A percentile compares a stretch with the other conserved stretches of the same genome.
Conservation (phyloP, 2,797 vertebrate species). For the Malurus leucopterus region DNA sequence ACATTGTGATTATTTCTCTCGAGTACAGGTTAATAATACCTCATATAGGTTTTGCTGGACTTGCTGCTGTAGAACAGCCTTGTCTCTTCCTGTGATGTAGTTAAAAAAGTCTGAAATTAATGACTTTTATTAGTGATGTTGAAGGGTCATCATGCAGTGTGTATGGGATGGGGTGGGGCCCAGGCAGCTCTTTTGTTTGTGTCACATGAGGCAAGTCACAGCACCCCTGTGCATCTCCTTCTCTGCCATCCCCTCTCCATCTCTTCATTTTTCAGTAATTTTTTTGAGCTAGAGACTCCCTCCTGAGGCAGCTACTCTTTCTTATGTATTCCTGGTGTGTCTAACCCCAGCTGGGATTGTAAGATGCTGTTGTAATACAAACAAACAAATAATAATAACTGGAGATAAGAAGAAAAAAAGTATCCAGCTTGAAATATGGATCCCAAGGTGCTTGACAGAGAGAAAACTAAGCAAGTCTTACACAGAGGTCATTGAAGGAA, state of each 20-base stretch:
- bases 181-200: not conserved
- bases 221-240: not conserved
- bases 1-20: not conserved
- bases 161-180: not conserved
- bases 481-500: slow-evolving; percentile 51
- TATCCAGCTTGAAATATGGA: slow-evolving; percentile 52
- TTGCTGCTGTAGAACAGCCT: not conserved
- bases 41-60: not conserved
- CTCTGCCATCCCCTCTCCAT: not conserved
- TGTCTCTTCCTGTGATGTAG: not conserved
- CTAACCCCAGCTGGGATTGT: slow-evolving; percentile 40
- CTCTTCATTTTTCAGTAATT: not conserved
- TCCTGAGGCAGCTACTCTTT: slow-evolving; percentile 23
- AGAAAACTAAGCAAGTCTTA: slow-evolving; percentile 40
- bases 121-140: not conserved
- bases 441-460: slow-evolving; percentile 38
- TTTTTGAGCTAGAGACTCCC: slow-evolving; percentile 7
- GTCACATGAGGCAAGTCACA: not conserved
- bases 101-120: not conserved
- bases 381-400: slow-evolving; percentile 63
- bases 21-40: not conserved
- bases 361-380: slow-evolving; percentile 49
- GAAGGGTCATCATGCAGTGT: not conserved
- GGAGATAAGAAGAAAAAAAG: slow-evolving; percentile 53
- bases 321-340: slow-evolving; percentile 21